Base-by-base conservation (phyloP, 2,888 invertebrate genomes). In the Erebia aethiops region DNA sequence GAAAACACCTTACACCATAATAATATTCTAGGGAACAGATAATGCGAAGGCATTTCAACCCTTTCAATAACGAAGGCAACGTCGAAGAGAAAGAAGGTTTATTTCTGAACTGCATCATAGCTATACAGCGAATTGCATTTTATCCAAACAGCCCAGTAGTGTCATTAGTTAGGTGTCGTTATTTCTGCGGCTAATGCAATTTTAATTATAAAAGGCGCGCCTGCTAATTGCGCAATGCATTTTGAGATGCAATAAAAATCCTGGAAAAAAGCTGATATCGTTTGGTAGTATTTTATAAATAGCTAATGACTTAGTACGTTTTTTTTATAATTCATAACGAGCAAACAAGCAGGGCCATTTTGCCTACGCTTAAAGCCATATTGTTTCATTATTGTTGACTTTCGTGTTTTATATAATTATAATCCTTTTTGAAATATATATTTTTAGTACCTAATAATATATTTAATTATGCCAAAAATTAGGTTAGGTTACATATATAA, bases 191-290 rank as follows among this genome's bases (percentile, higher is more conserved):
- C 88, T 92, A 92, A 92, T 92, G 92, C 91, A 92, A 93, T 92
- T 92, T 92, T 93, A 93, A 92, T 92, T 92, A 89, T 92, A 88
- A 89, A 82, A 91, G 92, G 92, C 83, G 92, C 85, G 91, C 83
- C 84, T 80, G 84, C 88, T 85, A 89, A 87, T 85, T 90, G 89
- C 89, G 77, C 83, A 73, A 76, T 87, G 90, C 89, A 92, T 89
- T 86, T 88, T 87, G 90, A 92, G 58, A 49, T 10, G 46, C 51
- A 63, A 67, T 68, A 73, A 71, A 61, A 65, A 21, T 41, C 52
- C 56, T 63, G 49, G 26, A 61, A 46, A 58, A 61, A 82, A 0
- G 3, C 35, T 35, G 82, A 66, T 43, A 66, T 56, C 43, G 16
- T 41, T 57, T 49, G 52, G 52, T 1, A 41, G 26, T 52, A 8